These are phyloP conservation scores for Lordiphosa fenestrarum DNA, from an alignment of 2,888 invertebrate genomes.

Conservation along the genomic window DNA sequence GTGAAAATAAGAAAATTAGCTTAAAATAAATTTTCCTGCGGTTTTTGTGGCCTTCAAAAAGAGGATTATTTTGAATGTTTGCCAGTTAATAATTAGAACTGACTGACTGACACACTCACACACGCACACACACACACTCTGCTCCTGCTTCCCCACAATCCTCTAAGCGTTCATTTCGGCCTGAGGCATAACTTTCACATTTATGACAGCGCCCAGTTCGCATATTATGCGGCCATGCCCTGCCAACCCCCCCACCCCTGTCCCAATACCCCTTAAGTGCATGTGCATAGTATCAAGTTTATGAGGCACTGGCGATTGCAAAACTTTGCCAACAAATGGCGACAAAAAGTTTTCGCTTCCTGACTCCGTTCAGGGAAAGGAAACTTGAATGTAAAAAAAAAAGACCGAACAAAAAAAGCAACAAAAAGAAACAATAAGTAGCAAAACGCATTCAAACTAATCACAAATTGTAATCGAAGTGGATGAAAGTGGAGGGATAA, in stretches of 20 bases:
- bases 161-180: constrained; percentile 62
- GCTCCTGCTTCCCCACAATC: constrained; percentile 29
- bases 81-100: constrained; percentile 51
- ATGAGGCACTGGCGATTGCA: constrained; percentile 72
- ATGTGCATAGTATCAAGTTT: constrained; percentile 56
- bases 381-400: constrained; percentile 14
- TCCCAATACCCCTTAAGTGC: constrained; percentile 23
- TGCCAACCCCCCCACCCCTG: constrained; percentile 2
- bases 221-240: constrained; percentile 57
- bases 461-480: constrained; percentile 55
- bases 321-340: constrained; percentile 70
- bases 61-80: constrained; percentile 47
- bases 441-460: constrained; percentile 33
- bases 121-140: constrained; percentile 1
- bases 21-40: constrained; percentile 58
- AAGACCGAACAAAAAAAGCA: neutral
- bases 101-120: constrained; percentile 13
- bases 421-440: neutral
- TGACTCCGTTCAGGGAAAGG: constrained; percentile 22
- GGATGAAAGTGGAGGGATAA: neutral
- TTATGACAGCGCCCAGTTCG: constrained; percentile 59
- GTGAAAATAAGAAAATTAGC: constrained; percentile 73
- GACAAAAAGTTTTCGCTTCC: constrained; percentile 59
- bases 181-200: constrained; percentile 63
- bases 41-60: constrained; percentile 56